phyloP scores from a whole-genome alignment of 1,140 invertebrate species.

The Pseudomyrmex sp. region DNA sequence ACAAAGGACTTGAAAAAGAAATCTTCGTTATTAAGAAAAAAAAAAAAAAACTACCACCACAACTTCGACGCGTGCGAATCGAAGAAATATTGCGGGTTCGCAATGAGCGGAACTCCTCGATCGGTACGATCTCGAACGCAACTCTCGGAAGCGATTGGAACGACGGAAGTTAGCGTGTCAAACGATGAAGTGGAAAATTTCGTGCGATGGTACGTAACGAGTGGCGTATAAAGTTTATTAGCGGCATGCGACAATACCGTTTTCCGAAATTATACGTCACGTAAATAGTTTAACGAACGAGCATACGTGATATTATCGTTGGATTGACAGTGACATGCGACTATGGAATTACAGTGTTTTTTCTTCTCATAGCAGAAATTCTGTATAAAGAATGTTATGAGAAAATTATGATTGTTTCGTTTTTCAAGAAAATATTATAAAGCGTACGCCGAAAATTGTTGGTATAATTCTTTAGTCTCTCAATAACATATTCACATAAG shows the following conservation, averaged over 20 bases:
- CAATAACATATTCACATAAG: too few relatives aligned
- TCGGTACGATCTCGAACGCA: constrained; percentile 10
- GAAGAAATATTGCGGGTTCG: too few relatives aligned
- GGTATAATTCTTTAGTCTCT: neutral
- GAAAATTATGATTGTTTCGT: neutral
- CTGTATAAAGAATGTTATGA: neutral
- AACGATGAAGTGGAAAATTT: constrained; percentile 48
- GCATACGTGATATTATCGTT: constrained; percentile 25
- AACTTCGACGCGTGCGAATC: too few relatives aligned
- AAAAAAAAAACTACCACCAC: too few relatives aligned
- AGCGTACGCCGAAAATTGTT: neutral
- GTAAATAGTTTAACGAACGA: constrained; percentile 6
- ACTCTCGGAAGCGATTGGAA: neutral
- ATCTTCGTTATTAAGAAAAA: too few relatives aligned
- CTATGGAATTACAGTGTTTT: neutral
- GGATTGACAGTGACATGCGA: constrained; percentile 18
- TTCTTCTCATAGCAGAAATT: neutral
- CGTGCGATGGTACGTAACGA: constrained; percentile 26
- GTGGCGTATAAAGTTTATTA: constrained; percentile 39
- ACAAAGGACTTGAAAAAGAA: too few relatives aligned
- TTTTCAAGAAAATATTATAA: constrained; percentile 7
- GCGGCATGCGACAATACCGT: constrained; percentile 40
- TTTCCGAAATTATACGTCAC: constrained; percentile 32
- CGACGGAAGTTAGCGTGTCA: constrained; percentile 37
- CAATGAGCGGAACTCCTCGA: too few relatives aligned